Conservation (phyloP, 2,888 invertebrate species). For the Caenorhabditis sp. region DNA sequence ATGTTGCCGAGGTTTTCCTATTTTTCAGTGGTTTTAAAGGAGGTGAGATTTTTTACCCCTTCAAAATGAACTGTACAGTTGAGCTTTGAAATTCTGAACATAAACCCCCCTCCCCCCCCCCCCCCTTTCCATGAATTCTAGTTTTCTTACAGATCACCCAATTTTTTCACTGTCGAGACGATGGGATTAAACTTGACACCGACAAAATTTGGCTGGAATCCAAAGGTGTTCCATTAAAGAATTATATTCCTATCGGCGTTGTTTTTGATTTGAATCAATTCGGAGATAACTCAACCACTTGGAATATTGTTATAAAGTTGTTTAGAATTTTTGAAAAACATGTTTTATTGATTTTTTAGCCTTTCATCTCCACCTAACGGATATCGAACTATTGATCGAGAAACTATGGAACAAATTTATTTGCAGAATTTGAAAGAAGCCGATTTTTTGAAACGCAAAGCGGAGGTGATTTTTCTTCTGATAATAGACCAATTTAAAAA, state of each 20-base stretch:
- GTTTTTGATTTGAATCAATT: constrained; percentile 82
- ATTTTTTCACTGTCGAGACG: constrained; percentile 34
- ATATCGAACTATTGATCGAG: constrained; percentile 75
- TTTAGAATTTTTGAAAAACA: constrained; percentile 8
- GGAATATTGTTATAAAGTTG: constrained; percentile 87
- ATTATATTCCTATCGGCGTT: constrained; percentile 81
- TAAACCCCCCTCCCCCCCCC: no score
- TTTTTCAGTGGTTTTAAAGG: constrained; percentile 50
- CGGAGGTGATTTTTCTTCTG: no score
- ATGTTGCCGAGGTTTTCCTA: constrained; percentile 67
- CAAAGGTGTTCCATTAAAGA: constrained; percentile 56
- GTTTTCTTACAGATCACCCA: constrained; percentile 24
- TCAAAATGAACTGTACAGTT: no score
- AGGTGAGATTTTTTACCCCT: no score
- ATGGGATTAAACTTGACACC: constrained; percentile 37
- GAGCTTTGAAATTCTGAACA: no score
- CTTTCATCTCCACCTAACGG: constrained; percentile 78
- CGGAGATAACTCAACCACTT: constrained; percentile 78
- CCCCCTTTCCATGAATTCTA: no score
- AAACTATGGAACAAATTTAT: constrained; percentile 90
- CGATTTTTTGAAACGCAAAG: constrained; percentile 93
- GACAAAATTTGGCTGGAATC: constrained; percentile 61
- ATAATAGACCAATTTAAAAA: no score
- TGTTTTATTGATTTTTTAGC: constrained; percentile 74
- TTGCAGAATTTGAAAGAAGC: constrained; percentile 95